Base-by-base conservation (phyloP, 1,140 invertebrate genomes). In the Zaprionus inermis region DNA sequence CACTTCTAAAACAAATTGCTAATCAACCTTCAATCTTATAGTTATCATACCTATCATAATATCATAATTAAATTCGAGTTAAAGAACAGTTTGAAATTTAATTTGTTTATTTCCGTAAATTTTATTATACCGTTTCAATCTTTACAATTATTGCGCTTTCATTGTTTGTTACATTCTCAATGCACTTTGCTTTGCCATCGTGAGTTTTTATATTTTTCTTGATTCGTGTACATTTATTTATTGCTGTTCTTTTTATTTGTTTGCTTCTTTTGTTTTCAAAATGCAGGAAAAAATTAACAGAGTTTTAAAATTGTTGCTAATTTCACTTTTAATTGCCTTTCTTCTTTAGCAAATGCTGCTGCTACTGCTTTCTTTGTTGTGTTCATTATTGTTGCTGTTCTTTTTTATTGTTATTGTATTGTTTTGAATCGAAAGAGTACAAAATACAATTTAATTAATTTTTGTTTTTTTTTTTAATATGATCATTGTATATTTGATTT, bases 81-180 rank as follows among this genome's bases (percentile, higher is more conserved):
- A 56, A 34, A 32, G 1, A 0, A 51, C 58, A 28, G 5, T 44
- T 41, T 59, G 5, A 12, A 38, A 18, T 58, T 72, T 60, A 12
- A 59, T 59, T 58, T 72, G 36, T 49, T 61, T 60, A 57, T 69
- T 30, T 51, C 46, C 54, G 32, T 38, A 59, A 56, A 57, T 57
- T 20, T 66, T 69, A 57, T 69, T 74, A 70, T 70, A 70, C 36
- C 52, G 52, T 70, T 63, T 36, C 57, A 38, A 44, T 58, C 52
- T 70, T 70, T 52, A 74, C 66, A 74, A 70, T 74, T 74, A 63
- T 63, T 74, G 72, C 72, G 57, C 57, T 69, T 74, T 74, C 72
- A 74, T 74, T 70, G 72, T 74, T 70, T 70, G 66, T 70, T 74
- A 74, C 72, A 74, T 56, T 70, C 69, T 54, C 58, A 70, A 74